These are phyloP conservation scores for Calliopum simillimum DNA, from an alignment of 2,888 invertebrate species.

Conservation along the genomic window DNA sequence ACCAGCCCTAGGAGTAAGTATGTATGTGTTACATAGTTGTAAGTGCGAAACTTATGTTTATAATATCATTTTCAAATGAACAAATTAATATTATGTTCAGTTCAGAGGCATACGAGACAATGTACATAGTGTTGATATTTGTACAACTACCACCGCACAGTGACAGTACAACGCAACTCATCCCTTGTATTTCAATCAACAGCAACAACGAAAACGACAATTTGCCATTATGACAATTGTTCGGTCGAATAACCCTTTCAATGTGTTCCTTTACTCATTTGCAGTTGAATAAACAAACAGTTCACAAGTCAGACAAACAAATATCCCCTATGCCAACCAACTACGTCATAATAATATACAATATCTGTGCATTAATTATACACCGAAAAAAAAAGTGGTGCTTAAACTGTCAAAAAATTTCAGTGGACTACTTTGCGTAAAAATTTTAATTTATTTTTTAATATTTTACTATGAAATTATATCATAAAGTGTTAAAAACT, in stretches of 20 bases:
- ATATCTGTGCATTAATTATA: too few relatives aligned
- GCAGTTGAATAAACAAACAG: slow-evolving; percentile 23
- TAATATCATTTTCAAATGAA: slow-evolving; percentile 24
- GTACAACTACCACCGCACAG: slow-evolving; percentile 1
- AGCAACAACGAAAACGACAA: background rate
- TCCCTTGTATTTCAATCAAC: background rate
- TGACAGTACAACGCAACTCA: background rate
- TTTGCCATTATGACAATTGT: slow-evolving; percentile 5
- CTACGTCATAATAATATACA: too few relatives aligned
- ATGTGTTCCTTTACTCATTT: slow-evolving; percentile 9
- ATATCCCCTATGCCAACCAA: background rate
- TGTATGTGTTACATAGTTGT: too few relatives aligned
- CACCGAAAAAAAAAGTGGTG: too few relatives aligned
- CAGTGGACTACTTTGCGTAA: too few relatives aligned
- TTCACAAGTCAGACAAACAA: slow-evolving; percentile 29
- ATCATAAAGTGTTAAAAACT: too few relatives aligned
- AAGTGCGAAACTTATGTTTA: slow-evolving; percentile 22
- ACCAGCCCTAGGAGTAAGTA: too few relatives aligned
- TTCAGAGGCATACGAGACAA: too few relatives aligned
- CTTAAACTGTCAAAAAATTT: too few relatives aligned
- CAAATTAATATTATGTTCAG: slow-evolving; percentile 22
- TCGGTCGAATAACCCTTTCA: slow-evolving; percentile 15
- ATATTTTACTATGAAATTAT: too few relatives aligned
- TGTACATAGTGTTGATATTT: background rate
- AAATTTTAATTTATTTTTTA: too few relatives aligned